phyloP scores from a whole-genome alignment of 1,140 invertebrate genomes.

The Scaptomyza montana region DNA sequence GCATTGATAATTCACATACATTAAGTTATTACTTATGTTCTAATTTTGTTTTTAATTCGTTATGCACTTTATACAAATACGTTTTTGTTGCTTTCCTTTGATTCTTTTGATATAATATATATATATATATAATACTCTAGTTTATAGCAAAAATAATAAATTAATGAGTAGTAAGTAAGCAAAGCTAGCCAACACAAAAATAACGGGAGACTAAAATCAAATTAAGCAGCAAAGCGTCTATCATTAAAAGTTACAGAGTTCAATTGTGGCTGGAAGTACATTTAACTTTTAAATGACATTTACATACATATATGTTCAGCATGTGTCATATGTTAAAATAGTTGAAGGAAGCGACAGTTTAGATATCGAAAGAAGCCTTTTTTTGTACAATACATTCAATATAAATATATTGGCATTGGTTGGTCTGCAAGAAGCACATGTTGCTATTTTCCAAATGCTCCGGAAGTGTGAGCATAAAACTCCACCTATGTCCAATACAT shows the following conservation, averaged over 20 bases:
- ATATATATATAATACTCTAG: conserved; percentile 56
- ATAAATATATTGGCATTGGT: conserved; percentile 16
- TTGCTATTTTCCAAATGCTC: conserved; percentile 11
- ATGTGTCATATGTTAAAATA: conserved; percentile 22
- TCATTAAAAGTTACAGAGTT: conserved; percentile 57
- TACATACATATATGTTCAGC: conserved; percentile 29
- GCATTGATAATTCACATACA: conserved; percentile 44
- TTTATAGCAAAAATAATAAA: conserved; percentile 70
- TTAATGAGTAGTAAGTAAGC: conserved; percentile 71
- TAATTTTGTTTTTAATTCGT: conserved; percentile 26
- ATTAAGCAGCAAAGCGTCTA: conserved; percentile 61
- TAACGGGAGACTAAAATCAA: conserved; percentile 45
- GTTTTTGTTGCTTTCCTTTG: conserved; percentile 32
- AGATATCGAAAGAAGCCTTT: conserved; percentile 26
- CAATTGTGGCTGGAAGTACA: conserved; percentile 71
- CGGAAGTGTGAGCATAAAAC: conserved; percentile 14
- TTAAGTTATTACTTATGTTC: conserved; percentile 45
- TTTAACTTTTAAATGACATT: conserved; percentile 49
- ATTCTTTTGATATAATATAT: conserved; percentile 20
- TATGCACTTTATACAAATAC: conserved; percentile 72
- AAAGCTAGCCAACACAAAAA: conserved; percentile 53
- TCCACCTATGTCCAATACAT: conserved; percentile 14
- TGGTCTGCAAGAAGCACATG: conserved; percentile 34
- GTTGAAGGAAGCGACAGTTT: conserved; percentile 24
- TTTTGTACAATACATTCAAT: conserved; percentile 60